Conservation (phyloP, 2,797 vertebrate species). For the Sebastes vulpes region DNA sequence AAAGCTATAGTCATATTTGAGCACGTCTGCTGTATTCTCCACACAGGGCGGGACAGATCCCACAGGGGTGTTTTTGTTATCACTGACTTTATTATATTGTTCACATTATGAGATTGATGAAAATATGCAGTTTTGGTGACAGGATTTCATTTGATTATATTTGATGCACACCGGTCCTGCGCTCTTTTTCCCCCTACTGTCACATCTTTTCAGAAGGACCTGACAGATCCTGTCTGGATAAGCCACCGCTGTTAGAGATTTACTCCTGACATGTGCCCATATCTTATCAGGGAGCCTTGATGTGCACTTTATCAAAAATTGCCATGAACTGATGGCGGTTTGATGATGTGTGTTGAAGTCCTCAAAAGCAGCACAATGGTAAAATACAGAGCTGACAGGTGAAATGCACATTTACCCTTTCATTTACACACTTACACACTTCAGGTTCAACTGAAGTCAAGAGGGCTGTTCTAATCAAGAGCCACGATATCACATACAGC, state of each 20-base stretch:
- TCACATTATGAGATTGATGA: slow-evolving; percentile 48
- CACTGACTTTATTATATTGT: slow-evolving; percentile 30
- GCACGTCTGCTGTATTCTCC: slow-evolving; percentile 4
- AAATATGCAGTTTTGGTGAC: slow-evolving; percentile 44
- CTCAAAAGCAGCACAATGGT: background rate
- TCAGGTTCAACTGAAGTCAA: background rate
- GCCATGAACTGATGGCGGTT: slow-evolving; percentile 13
- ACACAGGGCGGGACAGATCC: background rate
- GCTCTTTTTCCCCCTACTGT: slow-evolving; percentile 10
- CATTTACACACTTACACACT: background rate
- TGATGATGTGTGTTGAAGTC: slow-evolving; percentile 10
- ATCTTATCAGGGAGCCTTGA: slow-evolving; percentile 52
- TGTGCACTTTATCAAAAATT: slow-evolving; percentile 50
- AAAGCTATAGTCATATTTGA: background rate
- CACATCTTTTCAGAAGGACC: slow-evolving; percentile 36
- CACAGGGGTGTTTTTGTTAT: slow-evolving; percentile 9
- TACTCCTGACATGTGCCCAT: slow-evolving; percentile 48
- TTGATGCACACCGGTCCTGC: slow-evolving; percentile 22
- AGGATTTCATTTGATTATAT: slow-evolving; percentile 57
- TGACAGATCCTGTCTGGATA: slow-evolving; percentile 57
- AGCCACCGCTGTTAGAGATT: slow-evolving; percentile 46
- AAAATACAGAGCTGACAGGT: background rate
- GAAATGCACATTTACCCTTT: background rate
- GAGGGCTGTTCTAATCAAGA: background rate
- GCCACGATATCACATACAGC: background rate